Percentiles rank a stretch among this genome's conserved stretches.
Evolutionary conservation across 2,113 vertebrate species (phyloP).

Genomic region (Carassius carassius): DNA sequence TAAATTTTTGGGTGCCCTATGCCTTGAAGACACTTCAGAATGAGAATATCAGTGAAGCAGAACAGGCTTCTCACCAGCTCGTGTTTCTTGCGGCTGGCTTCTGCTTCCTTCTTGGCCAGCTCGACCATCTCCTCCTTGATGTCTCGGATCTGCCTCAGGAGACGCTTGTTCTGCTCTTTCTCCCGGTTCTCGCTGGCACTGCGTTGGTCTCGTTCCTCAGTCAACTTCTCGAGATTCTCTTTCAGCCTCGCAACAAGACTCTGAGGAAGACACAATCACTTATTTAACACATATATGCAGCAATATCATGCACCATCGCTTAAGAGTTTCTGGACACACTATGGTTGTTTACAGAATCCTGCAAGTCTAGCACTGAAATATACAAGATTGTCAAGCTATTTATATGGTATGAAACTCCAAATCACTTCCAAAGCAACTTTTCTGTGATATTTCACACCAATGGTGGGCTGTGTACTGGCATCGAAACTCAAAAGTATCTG

Average conservation of each 20-base stretch:
- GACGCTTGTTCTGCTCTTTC: slow-evolving; percentile 94
- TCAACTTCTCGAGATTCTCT: slow-evolving; percentile 95
- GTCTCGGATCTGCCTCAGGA: slow-evolving; percentile 91
- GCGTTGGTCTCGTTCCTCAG: slow-evolving; percentile 90
- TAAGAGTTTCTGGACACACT: neutral
- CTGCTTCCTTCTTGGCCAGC: slow-evolving; percentile 90
- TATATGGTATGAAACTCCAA: slow-evolving; percentile 26
- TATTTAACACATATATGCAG: neutral
- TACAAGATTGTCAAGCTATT: slow-evolving; percentile 1
- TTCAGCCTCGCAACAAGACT: slow-evolving; percentile 88
- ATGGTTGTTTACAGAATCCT: neutral
- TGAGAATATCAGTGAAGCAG: neutral
- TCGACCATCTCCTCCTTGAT: slow-evolving; percentile 92
- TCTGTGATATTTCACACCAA: slow-evolving; percentile 27
- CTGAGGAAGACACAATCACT: slow-evolving; percentile 65
- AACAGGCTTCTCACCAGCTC: slow-evolving; percentile 82
- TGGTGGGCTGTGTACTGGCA: neutral
- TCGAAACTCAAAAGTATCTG: neutral
- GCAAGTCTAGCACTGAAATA: neutral
- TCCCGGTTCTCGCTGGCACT: slow-evolving; percentile 87
- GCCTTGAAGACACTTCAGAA: neutral
- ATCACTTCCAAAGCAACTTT: slow-evolving; percentile 23
- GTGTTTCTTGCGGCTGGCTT: slow-evolving; percentile 95
- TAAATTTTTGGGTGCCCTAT: neutral
- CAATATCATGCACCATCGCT: neutral